Base-by-base conservation (phyloP, 2,113 vertebrate genomes). In the Procapra przewalskii region DNA sequence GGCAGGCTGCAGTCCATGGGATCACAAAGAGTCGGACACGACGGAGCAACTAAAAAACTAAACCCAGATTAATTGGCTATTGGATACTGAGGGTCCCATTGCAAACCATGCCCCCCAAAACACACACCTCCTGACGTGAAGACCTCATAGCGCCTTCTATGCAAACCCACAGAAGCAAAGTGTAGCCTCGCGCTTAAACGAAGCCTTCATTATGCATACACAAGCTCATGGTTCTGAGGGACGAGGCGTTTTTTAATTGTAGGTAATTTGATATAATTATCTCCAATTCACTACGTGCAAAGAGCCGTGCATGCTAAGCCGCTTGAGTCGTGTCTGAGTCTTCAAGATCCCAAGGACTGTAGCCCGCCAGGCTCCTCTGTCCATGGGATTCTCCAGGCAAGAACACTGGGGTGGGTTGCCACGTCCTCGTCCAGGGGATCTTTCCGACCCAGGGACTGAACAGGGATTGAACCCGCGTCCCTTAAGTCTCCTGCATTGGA, bases 161-260 rank as follows among this genome's bases (percentile, higher is more conserved):
- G 5, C 59, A n/a, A 59, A 54, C 21, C 7, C 59, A 33, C 13
- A 33, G 16, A 7, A 55, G 60, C n/a, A 11, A 16, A 45, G 17
- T 9, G 27, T 1, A 21, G 29, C 5, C 12, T 3, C 3, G 0
- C 3, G 0, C 4, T 77, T 31, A 6, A 80, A 33, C 2, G 15
- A 2, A 25, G 14, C 59, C 12, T 23, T 6, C n/a, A 16, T 33
- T 19, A 23, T 0, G 10, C 29, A 50, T 1, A 7, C 45, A 12
- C 12, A 25, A 7, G 31, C n/a, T 64, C 13, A 12, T 2, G 2
- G 15, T 19, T 54, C 48, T 33, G 10, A 90, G 36, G 45, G 17
- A n/a, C 0, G 6, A 9, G 23, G 50, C 29, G 27, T 36, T 12
- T 25, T 83, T 45, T 27, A 55, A 33, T 67, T 84, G n/a, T 3